A percentile compares a stretch with the other conserved stretches of the same genome.
phyloP scores from a whole-genome alignment of 2,113 vertebrate species.

The Sorex fumeus region DNA sequence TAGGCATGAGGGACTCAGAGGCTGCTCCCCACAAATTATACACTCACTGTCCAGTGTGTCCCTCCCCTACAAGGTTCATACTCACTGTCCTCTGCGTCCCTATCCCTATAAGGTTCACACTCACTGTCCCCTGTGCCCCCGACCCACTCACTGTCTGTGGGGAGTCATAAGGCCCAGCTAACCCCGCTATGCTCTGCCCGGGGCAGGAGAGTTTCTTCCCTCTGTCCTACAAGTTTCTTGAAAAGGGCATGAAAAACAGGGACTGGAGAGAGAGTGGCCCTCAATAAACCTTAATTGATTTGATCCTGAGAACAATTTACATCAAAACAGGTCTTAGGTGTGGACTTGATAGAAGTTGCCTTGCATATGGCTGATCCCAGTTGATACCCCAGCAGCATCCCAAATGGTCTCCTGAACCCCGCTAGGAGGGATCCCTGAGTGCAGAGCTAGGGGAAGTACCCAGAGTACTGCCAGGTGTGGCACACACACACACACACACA shows the following conservation, averaged over 20 bases:
- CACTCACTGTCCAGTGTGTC: rapidly evolving
- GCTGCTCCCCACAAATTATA: not conserved
- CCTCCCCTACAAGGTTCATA: not conserved
- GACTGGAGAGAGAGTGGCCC: not conserved
- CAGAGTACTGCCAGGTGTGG: too few relatives aligned
- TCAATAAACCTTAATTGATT: not conserved
- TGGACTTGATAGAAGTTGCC: too few relatives aligned
- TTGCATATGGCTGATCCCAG: too few relatives aligned
- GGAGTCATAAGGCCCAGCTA: too few relatives aligned
- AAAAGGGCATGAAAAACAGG: not conserved
- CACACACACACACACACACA: too few relatives aligned
- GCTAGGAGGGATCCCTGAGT: too few relatives aligned
- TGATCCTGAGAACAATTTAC: not conserved
- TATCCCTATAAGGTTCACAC: not conserved
- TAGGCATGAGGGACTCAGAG: not conserved
- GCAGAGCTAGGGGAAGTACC: too few relatives aligned
- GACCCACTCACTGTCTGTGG: too few relatives aligned
- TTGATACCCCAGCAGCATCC: too few relatives aligned
- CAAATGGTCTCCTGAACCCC: too few relatives aligned
- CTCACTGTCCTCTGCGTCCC: not conserved
- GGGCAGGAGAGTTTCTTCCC: not conserved
- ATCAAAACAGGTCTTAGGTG: not conserved
- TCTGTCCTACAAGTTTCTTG: not conserved
- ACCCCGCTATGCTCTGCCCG: too few relatives aligned
- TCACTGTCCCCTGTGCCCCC: too few relatives aligned